Base-by-base conservation (phyloP, 2,888 invertebrate species). In the Cordilura impudica region DNA sequence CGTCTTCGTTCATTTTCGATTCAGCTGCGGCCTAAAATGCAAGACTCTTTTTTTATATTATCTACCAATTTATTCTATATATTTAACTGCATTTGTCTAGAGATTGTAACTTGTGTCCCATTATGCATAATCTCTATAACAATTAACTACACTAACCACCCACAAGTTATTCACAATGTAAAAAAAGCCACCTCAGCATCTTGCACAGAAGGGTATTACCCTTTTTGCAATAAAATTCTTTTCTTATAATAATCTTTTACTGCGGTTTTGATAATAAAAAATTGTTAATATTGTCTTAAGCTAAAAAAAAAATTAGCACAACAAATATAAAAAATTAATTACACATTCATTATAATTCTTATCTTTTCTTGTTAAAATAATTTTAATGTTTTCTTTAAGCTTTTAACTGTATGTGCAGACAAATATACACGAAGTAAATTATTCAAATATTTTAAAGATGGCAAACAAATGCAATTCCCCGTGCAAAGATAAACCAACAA, bases 301-400 rank as follows among this genome's bases (percentile, higher is more conserved):
- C 35, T n/a, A 39, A 39, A 1, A n/a, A n/a, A 39, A 39, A 39
- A 39, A n/a, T n/a, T n/a, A n/a, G n/a, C n/a, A n/a, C n/a, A n/a
- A n/a, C n/a, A 39, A n/a, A n/a, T 29, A n/a, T 1, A 31, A 10
- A n/a, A 31, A n/a, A 39, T 39, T 39, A n/a, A 39, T 39, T 39
- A 39, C 35, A 39, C 35, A 75, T 69, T 69, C 16, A 49, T 56
- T 54, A 16, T 56, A 61, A 49, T 63, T 75, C 69, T 69, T 75
- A 75, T 69, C 67, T 74, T 63, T 47, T 69, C 39, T 49, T 61
- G 54, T 8, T 67, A 54, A 61, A 69, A 35, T 47, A 75, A 74
- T 67, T 61, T 67, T 53, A 74, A 74, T 67, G 29, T 63, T 56
- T 69, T 75, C 49, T 56, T 54, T 60, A 63, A 51, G 58, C 29